These are phyloP conservation scores for Melanerpes formicivorus DNA, from an alignment of 2,113 vertebrate genomes.

Conservation along the genomic window DNA sequence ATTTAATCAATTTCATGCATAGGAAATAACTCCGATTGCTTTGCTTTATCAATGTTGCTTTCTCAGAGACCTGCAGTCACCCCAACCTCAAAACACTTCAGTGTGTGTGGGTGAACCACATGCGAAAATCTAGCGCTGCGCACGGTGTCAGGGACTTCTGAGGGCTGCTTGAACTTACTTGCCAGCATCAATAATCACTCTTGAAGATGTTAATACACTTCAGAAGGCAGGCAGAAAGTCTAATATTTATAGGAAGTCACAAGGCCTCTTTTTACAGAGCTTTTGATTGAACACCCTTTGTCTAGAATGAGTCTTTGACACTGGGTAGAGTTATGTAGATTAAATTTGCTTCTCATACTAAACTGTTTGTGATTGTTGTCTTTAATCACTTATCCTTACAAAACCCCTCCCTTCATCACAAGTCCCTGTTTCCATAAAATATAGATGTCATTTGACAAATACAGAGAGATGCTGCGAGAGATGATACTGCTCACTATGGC, in stretches of 20 bases:
- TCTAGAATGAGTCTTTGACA: conserved; percentile 17
- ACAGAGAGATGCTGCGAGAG: not conserved
- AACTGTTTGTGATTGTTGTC: not conserved
- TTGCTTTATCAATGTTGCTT: conserved; percentile 83
- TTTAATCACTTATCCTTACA: not conserved
- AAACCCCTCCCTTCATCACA: not conserved
- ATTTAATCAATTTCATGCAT: conserved; percentile 89
- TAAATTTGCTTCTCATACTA: not conserved
- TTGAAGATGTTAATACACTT: conserved; percentile 67
- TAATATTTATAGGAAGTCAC: conserved; percentile 64
- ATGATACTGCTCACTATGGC: not conserved
- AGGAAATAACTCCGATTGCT: conserved; percentile 81
- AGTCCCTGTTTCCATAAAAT: not conserved
- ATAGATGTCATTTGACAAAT: not conserved
- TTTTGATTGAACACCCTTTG: conserved; percentile 72
- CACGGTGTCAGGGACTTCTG: conserved; percentile 45
- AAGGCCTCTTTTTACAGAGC: conserved; percentile 48
- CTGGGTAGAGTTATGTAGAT: not conserved
- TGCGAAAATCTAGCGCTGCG: not conserved
- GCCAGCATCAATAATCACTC: conserved; percentile 47
- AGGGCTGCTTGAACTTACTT: conserved; percentile 33
- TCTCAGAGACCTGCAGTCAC: conserved; percentile 53
- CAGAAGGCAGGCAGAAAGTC: conserved; percentile 45
- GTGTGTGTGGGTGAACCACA: not conserved
- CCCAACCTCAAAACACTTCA: conserved; percentile 50